phyloP scores from a whole-genome alignment of 2,888 invertebrate species.

The Trissoscelio sp. region DNA sequence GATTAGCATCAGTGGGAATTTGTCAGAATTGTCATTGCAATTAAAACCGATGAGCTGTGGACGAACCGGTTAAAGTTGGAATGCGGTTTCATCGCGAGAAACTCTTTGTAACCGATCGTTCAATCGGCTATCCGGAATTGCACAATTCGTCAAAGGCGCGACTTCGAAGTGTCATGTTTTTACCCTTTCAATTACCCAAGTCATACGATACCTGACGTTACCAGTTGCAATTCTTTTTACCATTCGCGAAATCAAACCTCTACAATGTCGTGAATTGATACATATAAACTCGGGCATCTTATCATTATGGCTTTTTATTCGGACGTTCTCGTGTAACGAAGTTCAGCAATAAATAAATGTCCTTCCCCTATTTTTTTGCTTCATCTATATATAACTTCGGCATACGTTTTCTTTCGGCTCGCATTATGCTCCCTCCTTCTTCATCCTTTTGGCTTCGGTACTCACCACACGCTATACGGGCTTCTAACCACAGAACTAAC shows the following conservation, averaged over 20 bases:
- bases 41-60: constrained; percentile 72
- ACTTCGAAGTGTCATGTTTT: constrained; percentile 65
- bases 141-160: constrained; percentile 63
- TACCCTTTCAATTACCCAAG: constrained; percentile 67
- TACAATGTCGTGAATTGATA: constrained; percentile 28
- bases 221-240: constrained; percentile 60
- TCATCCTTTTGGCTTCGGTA: constrained; percentile 69
- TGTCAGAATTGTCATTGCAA: constrained; percentile 56
- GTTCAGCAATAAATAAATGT: constrained; percentile 51
- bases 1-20: constrained; percentile 52
- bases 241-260: constrained; percentile 18
- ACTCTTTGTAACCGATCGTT: constrained; percentile 79
- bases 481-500: constrained; percentile 82
- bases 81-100: constrained; percentile 79
- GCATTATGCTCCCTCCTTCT: constrained; percentile 41
- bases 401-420: constrained; percentile 38
- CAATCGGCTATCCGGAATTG: constrained; percentile 62
- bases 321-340: constrained; percentile 40
- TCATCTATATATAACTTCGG: constrained; percentile 37
- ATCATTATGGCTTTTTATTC: too few species aligned
- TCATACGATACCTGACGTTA: constrained; percentile 60
- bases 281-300: constrained; percentile 28
- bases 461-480: constrained; percentile 80
- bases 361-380: constrained; percentile 28
- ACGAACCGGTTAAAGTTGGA: constrained; percentile 78